Percentiles rank a stretch among this genome's conserved stretches.
These are phyloP conservation scores for Mesocricetus auratus DNA, from an alignment of 2,113 vertebrate species.

Conservation along the genomic window DNA sequence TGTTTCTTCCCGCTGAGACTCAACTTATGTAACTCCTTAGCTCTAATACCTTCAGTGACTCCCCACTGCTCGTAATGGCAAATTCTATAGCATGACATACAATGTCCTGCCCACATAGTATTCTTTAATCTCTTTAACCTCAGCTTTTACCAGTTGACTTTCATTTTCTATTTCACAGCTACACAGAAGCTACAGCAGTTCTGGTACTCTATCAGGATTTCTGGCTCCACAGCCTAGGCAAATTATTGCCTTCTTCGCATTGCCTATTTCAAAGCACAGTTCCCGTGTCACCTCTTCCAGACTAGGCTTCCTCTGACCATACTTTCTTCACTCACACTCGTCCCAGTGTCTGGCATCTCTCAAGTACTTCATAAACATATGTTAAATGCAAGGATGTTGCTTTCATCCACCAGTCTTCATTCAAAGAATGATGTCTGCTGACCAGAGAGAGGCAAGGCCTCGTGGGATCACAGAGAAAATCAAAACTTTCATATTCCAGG, in stretches of 20 bases:
- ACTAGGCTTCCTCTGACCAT: conserved; percentile 38
- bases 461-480: not conserved
- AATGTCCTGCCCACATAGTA: not conserved
- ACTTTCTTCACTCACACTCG: not conserved
- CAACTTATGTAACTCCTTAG: conserved; percentile 33
- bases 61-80: not conserved
- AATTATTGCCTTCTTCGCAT: not conserved
- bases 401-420: conserved; percentile 14
- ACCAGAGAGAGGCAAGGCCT: conserved; percentile 34
- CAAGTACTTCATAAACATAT: conserved; percentile 7
- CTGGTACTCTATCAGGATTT: not conserved
- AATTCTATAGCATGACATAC: conserved; percentile 34
- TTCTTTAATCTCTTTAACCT: conserved; percentile 42
- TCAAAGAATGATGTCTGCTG: conserved; percentile 30
- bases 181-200: not conserved
- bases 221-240: not conserved
- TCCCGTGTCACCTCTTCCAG: not conserved
- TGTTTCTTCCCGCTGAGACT: conserved; percentile 56
- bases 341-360: not conserved
- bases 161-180: conserved; percentile 14
- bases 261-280: conserved; percentile 4
- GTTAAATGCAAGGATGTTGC: not conserved
- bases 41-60: conserved; percentile 15
- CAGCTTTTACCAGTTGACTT: not conserved
- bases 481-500: not conserved